These are phyloP conservation scores for Chloropsis cyanopogon DNA, from an alignment of 2,113 vertebrate species.

Conservation along the genomic window DNA sequence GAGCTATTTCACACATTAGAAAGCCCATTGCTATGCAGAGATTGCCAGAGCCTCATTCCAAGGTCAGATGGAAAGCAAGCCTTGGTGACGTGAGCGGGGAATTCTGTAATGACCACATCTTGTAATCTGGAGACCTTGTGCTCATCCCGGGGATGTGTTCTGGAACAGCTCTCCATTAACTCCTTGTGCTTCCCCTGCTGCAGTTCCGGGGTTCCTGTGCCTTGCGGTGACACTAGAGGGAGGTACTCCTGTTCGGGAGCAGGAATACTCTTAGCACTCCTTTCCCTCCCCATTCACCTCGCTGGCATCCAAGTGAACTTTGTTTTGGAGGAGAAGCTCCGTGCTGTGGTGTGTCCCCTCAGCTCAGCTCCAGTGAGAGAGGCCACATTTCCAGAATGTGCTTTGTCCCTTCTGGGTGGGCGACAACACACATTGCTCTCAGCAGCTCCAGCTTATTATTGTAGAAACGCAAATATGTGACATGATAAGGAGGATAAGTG, in stretches of 20 bases:
- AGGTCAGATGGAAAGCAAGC: constrained; percentile 32
- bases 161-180: constrained; percentile 10
- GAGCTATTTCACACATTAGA: constrained; percentile 31
- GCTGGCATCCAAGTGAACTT: not conserved
- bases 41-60: constrained; percentile 34
- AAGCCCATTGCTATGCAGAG: constrained; percentile 35
- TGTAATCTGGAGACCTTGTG: constrained; percentile 57
- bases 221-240: not conserved
- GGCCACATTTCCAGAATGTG: not conserved
- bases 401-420: constrained; percentile 47
- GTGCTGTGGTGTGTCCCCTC: not conserved
- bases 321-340: not conserved
- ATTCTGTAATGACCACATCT: constrained; percentile 50
- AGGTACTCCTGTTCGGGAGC: not conserved
- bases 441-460: not conserved
- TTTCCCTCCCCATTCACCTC: not conserved
- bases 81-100: constrained; percentile 14
- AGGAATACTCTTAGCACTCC: not conserved
- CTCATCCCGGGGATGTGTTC: not conserved
- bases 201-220: not conserved
- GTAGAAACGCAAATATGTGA: not conserved
- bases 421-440: not conserved
- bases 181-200: not conserved
- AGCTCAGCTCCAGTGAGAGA: not conserved
- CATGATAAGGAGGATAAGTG: not conserved